A percentile compares a stretch with the other conserved stretches of the same genome.
Conservation (phyloP, 1,140 invertebrate species). For the Parapsyche elsis region DNA sequence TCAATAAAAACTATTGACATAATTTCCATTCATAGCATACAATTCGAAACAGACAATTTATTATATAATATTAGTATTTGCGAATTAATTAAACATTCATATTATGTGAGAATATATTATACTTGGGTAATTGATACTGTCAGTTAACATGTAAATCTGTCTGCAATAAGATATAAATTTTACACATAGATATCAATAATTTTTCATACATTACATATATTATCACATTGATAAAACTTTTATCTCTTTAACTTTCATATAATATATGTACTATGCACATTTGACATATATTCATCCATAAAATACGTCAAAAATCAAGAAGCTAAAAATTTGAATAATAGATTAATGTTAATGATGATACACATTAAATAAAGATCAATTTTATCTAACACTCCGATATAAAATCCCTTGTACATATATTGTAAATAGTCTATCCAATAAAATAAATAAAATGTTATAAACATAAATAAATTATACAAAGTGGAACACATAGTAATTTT, state of each 20-base stretch:
- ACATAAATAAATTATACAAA: neutral
- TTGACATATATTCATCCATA: neutral
- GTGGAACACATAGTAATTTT: neutral
- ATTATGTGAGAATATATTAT: too few species aligned
- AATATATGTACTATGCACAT: neutral
- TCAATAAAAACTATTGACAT: too few species aligned
- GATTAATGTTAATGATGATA: too few species aligned
- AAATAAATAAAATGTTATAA: neutral
- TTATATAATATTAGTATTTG: too few species aligned
- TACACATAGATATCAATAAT: neutral
- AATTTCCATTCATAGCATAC: too few species aligned
- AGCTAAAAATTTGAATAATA: neutral
- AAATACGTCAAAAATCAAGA: neutral
- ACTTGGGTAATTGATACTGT: too few species aligned
- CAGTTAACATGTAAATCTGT: too few species aligned
- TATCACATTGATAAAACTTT: conserved; percentile 20
- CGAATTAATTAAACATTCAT: too few species aligned
- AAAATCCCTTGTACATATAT: neutral
- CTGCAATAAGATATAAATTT: too few species aligned
- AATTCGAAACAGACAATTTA: too few species aligned
- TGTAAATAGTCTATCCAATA: neutral
- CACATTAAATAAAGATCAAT: neutral
- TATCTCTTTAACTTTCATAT: neutral
- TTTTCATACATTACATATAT: conserved; percentile 20
- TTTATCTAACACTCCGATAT: neutral